Percentiles rank a stretch among this genome's conserved stretches.
Evolutionary conservation across 2,797 vertebrate species (phyloP).

Genomic region (Coregonus suidteri): DNA sequence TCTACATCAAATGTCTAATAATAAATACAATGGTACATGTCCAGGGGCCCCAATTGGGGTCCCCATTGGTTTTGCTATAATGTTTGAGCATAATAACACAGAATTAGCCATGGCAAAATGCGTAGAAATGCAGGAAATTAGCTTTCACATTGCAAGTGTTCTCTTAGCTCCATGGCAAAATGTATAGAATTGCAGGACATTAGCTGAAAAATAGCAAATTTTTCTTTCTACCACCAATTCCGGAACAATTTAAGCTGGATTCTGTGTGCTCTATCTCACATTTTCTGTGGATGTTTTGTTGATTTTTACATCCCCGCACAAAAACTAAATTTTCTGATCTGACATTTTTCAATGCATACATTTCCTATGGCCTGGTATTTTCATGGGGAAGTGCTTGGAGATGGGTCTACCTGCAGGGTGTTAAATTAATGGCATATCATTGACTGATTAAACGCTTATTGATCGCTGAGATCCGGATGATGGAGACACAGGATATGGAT

Average conservation of each 20-base stretch:
- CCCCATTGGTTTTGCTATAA: no score
- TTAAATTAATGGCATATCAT: slow-evolving; percentile 78
- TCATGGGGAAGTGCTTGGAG: slow-evolving; percentile 61
- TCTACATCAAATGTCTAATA: neutral
- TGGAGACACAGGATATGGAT: slow-evolving; percentile 66
- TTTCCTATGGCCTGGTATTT: slow-evolving; percentile 71
- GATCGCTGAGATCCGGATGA: slow-evolving; percentile 72
- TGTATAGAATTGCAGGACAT: no score
- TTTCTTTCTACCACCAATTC: no score
- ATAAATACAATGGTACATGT: neutral
- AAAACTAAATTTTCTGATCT: slow-evolving; percentile 72
- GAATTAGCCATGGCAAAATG: no score
- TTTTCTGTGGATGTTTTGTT: slow-evolving; percentile 53
- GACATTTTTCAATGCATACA: slow-evolving; percentile 78
- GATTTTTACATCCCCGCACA: slow-evolving; percentile 61
- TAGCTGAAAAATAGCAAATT: no score
- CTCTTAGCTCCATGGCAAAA: no score
- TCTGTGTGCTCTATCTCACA: slow-evolving; percentile 53
- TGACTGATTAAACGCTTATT: slow-evolving; percentile 81
- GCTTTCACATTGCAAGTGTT: no score
- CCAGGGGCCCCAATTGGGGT: no score
- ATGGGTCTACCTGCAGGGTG: slow-evolving; percentile 73
- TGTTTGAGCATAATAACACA: no score
- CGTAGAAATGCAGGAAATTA: no score
- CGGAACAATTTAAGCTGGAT: slow-evolving; percentile 1